Base-by-base conservation (phyloP, 37 sponge, comb jelly and placozoan genomes). In the Eunapius fragilis region DNA sequence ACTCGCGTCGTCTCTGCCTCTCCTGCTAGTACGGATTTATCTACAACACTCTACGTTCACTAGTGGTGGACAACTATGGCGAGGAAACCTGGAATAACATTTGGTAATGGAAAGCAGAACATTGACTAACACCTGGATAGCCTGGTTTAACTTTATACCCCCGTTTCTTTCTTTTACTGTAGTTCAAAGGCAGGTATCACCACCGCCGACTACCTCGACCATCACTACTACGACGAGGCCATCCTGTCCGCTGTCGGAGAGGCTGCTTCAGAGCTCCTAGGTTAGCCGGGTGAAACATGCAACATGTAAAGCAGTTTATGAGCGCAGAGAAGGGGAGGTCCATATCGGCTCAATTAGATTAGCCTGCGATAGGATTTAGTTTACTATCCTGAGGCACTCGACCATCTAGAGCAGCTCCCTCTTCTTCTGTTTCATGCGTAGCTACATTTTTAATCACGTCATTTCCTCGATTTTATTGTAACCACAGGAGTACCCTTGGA, bases 11-110 rank as follows among this genome's bases (percentile, higher is more conserved):
- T 41, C 41, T 41, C 41, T 6, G 14, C 14, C 58, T 58, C 14
- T 58, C 58, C 58, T 19, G 9, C 58, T 76, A 93, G 93, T 93
- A 93, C 71, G 93, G 90, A 2, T 80, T 93, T 25, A 89, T 93
- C 25, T 86, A 80, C 49, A 86, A 83, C 71, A 81, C 75, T 3
- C 72, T 93, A 69, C 25, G 87, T n/a, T 69, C 34, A 17, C 70
- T 86, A 0, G 76, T 93, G n/a, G 36, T 89, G 31, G 80, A 82
- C 30, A 68, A 86, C 38, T 83, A 34, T 69, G 82, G 80, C 23
- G 70, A 78, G 68, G 79, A 78, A 22, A 31, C 25, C 0, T 85
- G 81, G 89, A 34, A 48, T 28, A 25, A 88, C 28, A 74, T 89
- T 25, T 82, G 83, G 90, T 93, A 77, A 74, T 77, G 37, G 1